Evolutionary conservation across 2,797 vertebrate species (phyloP).

Genomic region (Melanotaenia trifasciata): DNA sequence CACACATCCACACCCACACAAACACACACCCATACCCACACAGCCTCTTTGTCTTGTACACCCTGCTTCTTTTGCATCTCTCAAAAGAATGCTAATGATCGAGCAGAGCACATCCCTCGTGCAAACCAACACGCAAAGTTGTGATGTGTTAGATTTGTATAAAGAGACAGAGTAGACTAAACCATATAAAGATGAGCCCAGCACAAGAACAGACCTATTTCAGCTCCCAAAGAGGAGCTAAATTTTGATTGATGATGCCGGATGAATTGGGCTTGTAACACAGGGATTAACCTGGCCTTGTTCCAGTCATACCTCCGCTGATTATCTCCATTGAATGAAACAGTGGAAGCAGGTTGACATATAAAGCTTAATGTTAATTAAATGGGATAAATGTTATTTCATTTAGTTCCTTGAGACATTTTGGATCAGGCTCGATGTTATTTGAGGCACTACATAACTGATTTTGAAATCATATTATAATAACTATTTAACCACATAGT

Average conservation of each 20-base stretch:
- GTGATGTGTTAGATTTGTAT: slow-evolving; percentile 22
- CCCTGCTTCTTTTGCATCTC: slow-evolving; percentile 20
- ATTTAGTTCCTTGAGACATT: not conserved
- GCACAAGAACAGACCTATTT: slow-evolving; percentile 36
- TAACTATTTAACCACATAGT: too few species aligned
- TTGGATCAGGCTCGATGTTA: not conserved
- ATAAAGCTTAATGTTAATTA: not conserved
- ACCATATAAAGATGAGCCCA: slow-evolving; percentile 16
- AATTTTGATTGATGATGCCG: slow-evolving; percentile 54
- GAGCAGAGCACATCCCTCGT: slow-evolving; percentile 14
- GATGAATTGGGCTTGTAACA: slow-evolving; percentile 44
- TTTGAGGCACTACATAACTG: too few species aligned
- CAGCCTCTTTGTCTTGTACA: slow-evolving; percentile 26
- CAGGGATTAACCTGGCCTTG: slow-evolving; percentile 40
- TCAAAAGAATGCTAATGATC: slow-evolving; percentile 30
- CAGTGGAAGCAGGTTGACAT: slow-evolving; percentile 20
- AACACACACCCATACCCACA: not conserved
- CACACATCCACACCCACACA: slow-evolving; percentile 19
- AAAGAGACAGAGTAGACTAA: slow-evolving; percentile 7
- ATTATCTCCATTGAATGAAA: slow-evolving; percentile 42
- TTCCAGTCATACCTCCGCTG: slow-evolving; percentile 31
- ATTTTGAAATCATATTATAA: too few species aligned
- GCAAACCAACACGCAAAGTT: slow-evolving; percentile 11
- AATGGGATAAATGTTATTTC: not conserved
- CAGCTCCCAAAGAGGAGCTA: slow-evolving; percentile 25